These are phyloP conservation scores for Crocuta crocuta DNA, from an alignment of 2,113 vertebrate genomes.

Conservation along the genomic window DNA sequence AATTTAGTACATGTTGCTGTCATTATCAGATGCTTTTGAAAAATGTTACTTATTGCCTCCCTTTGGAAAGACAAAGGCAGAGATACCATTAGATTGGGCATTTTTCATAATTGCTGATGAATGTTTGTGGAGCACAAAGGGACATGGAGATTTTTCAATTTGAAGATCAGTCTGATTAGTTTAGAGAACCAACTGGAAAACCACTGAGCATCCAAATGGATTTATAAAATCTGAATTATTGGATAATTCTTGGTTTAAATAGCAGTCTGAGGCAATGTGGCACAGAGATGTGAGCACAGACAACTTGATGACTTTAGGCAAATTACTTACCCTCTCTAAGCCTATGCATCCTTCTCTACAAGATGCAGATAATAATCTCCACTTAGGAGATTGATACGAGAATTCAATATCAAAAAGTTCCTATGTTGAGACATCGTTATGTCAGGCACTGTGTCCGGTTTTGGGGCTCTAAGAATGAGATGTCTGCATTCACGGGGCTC, in stretches of 20 bases:
- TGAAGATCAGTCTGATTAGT: slow-evolving; percentile 29
- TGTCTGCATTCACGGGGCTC: not conserved
- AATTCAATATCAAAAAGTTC: not conserved
- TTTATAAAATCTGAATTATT: slow-evolving; percentile 26
- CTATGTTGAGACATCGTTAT: not conserved
- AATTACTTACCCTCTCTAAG: not conserved
- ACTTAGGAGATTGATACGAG: not conserved
- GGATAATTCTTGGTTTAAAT: slow-evolving; percentile 8
- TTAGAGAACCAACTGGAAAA: slow-evolving; percentile 32
- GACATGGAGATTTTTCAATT: slow-evolving; percentile 1
- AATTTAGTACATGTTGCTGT: not conserved
- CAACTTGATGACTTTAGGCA: not conserved
- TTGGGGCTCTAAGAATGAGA: not conserved
- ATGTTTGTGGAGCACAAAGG: not conserved
- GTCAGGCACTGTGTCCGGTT: not conserved
- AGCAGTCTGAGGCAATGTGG: not conserved
- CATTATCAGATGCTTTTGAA: slow-evolving; percentile 31
- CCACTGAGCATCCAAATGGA: not conserved
- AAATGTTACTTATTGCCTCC: not conserved
- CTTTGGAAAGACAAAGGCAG: not conserved
- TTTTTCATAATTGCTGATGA: slow-evolving; percentile 12
- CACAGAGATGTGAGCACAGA: not conserved
- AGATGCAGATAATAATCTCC: not conserved
- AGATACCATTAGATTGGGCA: not conserved
- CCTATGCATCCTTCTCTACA: not conserved